phyloP scores from a whole-genome alignment of 2,888 invertebrate species.

The Oscheius sp. region DNA sequence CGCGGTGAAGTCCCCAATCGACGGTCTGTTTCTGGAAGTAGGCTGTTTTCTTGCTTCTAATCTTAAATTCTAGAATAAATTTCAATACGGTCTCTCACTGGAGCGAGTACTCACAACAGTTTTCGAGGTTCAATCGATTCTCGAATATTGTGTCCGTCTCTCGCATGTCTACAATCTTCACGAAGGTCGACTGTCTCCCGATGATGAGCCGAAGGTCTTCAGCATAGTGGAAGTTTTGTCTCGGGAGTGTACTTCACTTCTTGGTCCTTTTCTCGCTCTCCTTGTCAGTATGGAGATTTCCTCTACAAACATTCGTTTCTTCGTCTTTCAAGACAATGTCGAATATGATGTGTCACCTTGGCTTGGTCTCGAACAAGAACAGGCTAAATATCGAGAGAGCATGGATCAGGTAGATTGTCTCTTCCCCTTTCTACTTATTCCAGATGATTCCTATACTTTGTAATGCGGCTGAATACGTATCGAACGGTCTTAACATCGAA shows the following conservation, averaged over 20 bases:
- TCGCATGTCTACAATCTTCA: constrained; percentile 56
- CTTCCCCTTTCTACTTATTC: too few species aligned
- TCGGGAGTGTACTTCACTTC: constrained; percentile 46
- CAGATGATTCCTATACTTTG: constrained; percentile 61
- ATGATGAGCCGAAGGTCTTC: constrained; percentile 56
- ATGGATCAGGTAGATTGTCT: too few species aligned
- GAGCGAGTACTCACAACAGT: constrained; percentile 45
- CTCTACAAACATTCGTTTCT: constrained; percentile 47
- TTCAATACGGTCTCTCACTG: constrained; percentile 50
- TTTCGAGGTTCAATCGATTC: constrained; percentile 23
- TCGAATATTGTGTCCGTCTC: constrained; percentile 46
- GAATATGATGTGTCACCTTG: constrained; percentile 59
- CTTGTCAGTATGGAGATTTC: constrained; percentile 48
- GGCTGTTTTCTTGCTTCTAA: neutral
- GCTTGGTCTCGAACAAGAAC: constrained; percentile 59
- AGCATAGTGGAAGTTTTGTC: constrained; percentile 58
- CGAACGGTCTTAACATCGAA: constrained; percentile 61
- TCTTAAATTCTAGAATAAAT: constrained; percentile 42
- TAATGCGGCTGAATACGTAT: constrained; percentile 51
- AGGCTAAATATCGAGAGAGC: constrained; percentile 49
- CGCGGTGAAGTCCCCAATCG: constrained; percentile 52
- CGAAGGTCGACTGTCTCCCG: constrained; percentile 42
- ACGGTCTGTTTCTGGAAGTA: constrained; percentile 47
- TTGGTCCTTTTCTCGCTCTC: constrained; percentile 53
- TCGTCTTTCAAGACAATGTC: constrained; percentile 44